A percentile compares a stretch with the other conserved stretches of the same genome.
phyloP scores from a whole-genome alignment of 2,888 invertebrate genomes.

The Ischnus inquisitorius region DNA sequence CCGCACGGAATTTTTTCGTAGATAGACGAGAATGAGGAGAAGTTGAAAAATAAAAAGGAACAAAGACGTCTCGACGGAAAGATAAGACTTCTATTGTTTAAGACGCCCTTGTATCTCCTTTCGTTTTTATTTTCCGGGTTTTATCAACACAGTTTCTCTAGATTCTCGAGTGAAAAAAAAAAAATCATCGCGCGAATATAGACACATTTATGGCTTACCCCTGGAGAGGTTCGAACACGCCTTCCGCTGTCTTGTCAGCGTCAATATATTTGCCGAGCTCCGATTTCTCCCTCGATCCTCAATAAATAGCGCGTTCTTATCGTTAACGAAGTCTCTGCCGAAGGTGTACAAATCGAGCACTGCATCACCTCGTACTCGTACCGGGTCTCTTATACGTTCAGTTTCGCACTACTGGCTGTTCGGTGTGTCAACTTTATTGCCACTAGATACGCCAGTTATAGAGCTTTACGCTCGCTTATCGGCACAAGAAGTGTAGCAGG shows the following conservation, averaged over 20 bases:
- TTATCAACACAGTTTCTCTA: background rate
- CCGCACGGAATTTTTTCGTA: background rate
- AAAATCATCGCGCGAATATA: background rate
- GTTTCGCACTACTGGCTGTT: conserved; percentile 72
- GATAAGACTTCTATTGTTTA: conserved; percentile 27
- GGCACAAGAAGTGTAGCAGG: conserved; percentile 58
- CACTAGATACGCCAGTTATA: conserved; percentile 77
- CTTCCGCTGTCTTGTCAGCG: conserved; percentile 4
- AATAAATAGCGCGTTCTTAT: conserved; percentile 37
- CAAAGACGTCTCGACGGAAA: conserved; percentile 28
- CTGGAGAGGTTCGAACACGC: conserved; percentile 58
- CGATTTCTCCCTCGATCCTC: background rate
- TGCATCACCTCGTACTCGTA: conserved; percentile 73
- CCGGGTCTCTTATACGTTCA: conserved; percentile 77
- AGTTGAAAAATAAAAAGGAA: conserved; percentile 16
- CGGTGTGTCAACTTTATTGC: conserved; percentile 76
- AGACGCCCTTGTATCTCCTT: background rate
- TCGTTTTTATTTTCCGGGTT: background rate
- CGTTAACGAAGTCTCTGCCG: conserved; percentile 51
- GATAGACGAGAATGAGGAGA: background rate
- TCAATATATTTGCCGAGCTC: conserved; percentile 21
- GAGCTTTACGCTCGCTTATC: conserved; percentile 79
- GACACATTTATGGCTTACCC: conserved; percentile 62
- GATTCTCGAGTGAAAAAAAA: background rate
- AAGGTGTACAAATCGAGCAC: conserved; percentile 70